Evolutionary conservation across 92 coral and sea anemone species (phyloP).

Genomic region (Galaxea fascicularis): DNA sequence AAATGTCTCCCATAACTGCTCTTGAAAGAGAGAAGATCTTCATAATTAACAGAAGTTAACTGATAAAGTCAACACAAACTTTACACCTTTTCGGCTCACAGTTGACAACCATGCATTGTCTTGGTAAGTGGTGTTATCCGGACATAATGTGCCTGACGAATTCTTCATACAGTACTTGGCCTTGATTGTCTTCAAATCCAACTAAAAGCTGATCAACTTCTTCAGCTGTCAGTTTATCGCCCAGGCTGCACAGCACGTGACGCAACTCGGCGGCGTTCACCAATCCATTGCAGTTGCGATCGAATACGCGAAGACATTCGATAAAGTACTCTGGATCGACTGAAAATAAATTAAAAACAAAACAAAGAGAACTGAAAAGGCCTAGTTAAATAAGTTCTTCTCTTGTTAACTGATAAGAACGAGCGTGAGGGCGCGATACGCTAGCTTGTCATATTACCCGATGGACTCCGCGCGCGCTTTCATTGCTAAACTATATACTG

Average conservation of each 20-base stretch:
- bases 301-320: conserved; percentile 95
- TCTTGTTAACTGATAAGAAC: too few relatives aligned
- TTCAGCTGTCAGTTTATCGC: conserved; percentile 89
- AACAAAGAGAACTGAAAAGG: not conserved
- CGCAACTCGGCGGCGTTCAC: conserved; percentile 94
- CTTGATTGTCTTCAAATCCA: conserved; percentile 95
- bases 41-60: too few relatives aligned
- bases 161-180: conserved; percentile 91
- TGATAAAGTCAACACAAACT: too few relatives aligned
- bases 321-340: conserved; percentile 91
- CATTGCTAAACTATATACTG: too few relatives aligned
- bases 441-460: too few relatives aligned
- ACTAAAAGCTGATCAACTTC: conserved; percentile 84
- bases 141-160: conserved; percentile 88
- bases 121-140: conserved; percentile 39
- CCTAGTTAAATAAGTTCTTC: not conserved
- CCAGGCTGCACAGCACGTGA: conserved; percentile 91
- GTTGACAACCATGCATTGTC: not conserved
- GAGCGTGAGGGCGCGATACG: too few relatives aligned
- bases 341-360: not conserved
- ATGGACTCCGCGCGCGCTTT: too few relatives aligned
- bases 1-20: too few relatives aligned
- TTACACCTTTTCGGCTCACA: too few relatives aligned
- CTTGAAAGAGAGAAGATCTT: too few relatives aligned
- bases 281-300: conserved; percentile 88